Evolutionary conservation across 2,888 invertebrate species (phyloP).

Genomic region (Idaea dimidiata): DNA sequence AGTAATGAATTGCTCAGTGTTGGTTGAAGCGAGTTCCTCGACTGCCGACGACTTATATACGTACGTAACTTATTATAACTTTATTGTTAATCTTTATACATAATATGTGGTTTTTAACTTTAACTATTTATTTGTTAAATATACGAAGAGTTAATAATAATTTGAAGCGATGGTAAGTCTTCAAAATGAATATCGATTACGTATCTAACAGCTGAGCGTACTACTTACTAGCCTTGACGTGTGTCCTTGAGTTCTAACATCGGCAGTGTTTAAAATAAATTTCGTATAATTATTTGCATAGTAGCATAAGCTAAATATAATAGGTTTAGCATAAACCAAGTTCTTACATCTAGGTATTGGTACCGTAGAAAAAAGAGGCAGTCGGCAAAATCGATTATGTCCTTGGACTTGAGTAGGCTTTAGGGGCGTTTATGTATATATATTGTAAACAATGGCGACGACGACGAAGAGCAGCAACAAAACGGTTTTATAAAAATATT

Average conservation of each 20-base stretch:
- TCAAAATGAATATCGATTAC: constrained; percentile 33
- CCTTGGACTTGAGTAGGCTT: constrained; percentile 21
- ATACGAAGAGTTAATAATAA: not conserved
- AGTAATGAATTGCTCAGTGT: constrained; percentile 56
- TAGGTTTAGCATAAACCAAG: too few relatives aligned
- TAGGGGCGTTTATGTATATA: not conserved
- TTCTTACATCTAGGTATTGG: not conserved
- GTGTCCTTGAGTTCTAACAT: constrained; percentile 19
- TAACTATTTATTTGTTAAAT: too few relatives aligned
- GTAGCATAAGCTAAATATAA: not conserved
- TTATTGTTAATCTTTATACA: not conserved
- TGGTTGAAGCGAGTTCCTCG: constrained; percentile 60
- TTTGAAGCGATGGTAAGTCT: not conserved
- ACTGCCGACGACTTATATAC: constrained; percentile 58
- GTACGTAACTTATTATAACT: constrained; percentile 47
- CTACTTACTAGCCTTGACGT: constrained; percentile 33
- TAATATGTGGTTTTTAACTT: too few relatives aligned
- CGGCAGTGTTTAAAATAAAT: not conserved
- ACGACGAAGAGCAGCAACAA: too few relatives aligned
- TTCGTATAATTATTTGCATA: constrained; percentile 5
- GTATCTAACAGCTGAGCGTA: constrained; percentile 38
- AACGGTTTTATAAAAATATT: too few relatives aligned
- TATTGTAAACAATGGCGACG: not conserved
- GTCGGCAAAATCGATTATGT: constrained; percentile 18
- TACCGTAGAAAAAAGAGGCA: constrained; percentile 3